Conservation (phyloP, 2,888 invertebrate species). For the Drosophila trichaetosa region DNA sequence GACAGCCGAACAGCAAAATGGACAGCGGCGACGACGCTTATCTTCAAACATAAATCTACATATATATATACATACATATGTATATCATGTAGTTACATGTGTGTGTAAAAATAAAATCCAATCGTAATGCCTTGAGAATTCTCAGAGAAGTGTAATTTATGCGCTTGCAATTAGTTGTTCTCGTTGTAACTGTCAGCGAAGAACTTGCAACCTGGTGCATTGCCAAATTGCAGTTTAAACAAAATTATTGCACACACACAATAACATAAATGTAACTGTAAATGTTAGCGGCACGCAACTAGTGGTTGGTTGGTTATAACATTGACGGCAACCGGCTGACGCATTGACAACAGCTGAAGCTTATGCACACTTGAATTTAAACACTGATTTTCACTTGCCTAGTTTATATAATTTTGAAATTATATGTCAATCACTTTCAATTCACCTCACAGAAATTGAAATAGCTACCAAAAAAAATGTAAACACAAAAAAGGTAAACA, state of each 20-base stretch:
- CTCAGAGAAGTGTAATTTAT: constrained; percentile 54
- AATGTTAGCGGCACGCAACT: constrained; percentile 48
- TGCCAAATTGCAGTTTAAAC: constrained; percentile 56
- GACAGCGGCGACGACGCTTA: constrained; percentile 58
- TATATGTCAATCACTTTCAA: constrained; percentile 5
- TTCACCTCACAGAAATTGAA: background rate
- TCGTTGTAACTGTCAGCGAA: constrained; percentile 45
- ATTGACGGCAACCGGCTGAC: background rate
- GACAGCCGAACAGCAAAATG: constrained; percentile 43
- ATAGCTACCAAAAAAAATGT: constrained; percentile 25
- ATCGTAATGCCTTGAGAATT: constrained; percentile 39
- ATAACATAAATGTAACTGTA: constrained; percentile 9
- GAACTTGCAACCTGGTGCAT: constrained; percentile 54
- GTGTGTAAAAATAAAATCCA: constrained; percentile 19
- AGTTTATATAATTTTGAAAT: constrained; percentile 7
- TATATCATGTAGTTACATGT: background rate
- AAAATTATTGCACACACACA: constrained; percentile 19
- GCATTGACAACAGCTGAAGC: constrained; percentile 4
- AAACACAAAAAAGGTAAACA: constrained; percentile 57
- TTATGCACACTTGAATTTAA: background rate
- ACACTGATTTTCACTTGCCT: constrained; percentile 17
- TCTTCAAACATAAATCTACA: constrained; percentile 41
- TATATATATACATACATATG: background rate
- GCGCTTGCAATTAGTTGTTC: constrained; percentile 59
- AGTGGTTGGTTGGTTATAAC: constrained; percentile 45